Evolutionary conservation across 2,113 vertebrate species (phyloP), one percentile per base, ranked within the genome.

Genomic region (Eupsittula cactorum): DNA sequence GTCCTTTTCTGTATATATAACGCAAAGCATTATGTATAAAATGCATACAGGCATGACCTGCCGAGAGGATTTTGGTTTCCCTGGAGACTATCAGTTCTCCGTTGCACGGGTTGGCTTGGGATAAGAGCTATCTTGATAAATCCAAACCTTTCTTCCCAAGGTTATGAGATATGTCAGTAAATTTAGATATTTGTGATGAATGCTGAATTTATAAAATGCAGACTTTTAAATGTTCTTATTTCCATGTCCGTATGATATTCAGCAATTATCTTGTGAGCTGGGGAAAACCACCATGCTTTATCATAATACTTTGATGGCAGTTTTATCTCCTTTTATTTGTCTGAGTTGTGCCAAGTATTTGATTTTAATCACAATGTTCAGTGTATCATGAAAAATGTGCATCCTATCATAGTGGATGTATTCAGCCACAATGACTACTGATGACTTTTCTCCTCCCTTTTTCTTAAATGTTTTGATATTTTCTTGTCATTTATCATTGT

Each of bases 71-170:
- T 95, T 93, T 94, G 70, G 95, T 95, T 96, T 94, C 96, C 91
- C 77, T 94, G 95, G 96, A 96, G 96, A 96, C 96, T 95, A 62
- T 92, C 93, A 46, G 71, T 82, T 94, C 88, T 93, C 73, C 62
- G 31, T 96, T 92, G 80, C 80, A 89, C 2, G 31, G 81, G 77
- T 65, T 95, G 81, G 44, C 80, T 89, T 82, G 69, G 41, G 63
- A 12, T 92, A 84, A 82, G 25, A 94, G 49, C 44, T 69, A 89
- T 93, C 95, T 91, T 89, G 92, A 82, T 94, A 93, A 91, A 95
- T 89, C 63, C 57, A 92, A 77, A 91, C 52, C 69, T 75, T 90
- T 87, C 49, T 92, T 86, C 70, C 14, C 37, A 29, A 91, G 81
- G 53, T 94, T 82, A 89, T 47, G 84, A 5, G 44, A 29, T 92